Base-by-base conservation (phyloP, 2,113 vertebrate species). In the Chaenogobius annularis region DNA sequence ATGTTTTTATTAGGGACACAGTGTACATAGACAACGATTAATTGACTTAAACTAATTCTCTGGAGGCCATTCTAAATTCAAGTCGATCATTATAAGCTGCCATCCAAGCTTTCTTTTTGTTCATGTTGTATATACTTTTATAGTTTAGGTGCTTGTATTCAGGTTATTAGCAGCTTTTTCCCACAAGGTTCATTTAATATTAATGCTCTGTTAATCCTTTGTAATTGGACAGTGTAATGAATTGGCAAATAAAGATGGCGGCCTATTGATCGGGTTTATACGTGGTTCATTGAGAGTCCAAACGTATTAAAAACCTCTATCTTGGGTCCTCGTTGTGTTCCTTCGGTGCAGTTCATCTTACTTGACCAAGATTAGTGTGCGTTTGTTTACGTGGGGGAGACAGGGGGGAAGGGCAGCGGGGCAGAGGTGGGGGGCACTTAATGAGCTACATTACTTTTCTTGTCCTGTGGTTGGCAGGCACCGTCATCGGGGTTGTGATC, bases 401-500 rank as follows among this genome's bases (percentile, higher is more conserved):
- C 48, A 46, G 22, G 31, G 64, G 26, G 70, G 54, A 4, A 1
- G 26, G 26, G 26, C 13, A 13, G 61, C 12, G 71, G 73, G 52
- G 68, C 70, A 70, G 37, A 56, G 55, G 20, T 56, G 75, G 26
- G 74, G 66, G 43, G 72, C 69, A 74, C 72, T 81, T 85, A 88
- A 90, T 87, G 85, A 88, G 83, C 81, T 81, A 68, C 85, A 77
- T 88, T 76, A 81, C 80, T 77, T 79, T 80, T 73, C 76, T 78
- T 85, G 69, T 86, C 71, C 75, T 74, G 63, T 88, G 83, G 91
- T 92, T 92, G 91, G 63, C 92, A 99, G 98, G 98, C 87, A 98
- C 97, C 35, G 96, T 99, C 86, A 97, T 99, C 83, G 98, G 98
- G 83, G 96, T 98, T 88, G 97, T 99, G 89, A 96, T 99, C 93